A percentile compares a stretch with the other conserved stretches of the same genome.
Evolutionary conservation across 2,888 invertebrate genomes (phyloP).

Genomic region (Drosophila percnosoma): DNA sequence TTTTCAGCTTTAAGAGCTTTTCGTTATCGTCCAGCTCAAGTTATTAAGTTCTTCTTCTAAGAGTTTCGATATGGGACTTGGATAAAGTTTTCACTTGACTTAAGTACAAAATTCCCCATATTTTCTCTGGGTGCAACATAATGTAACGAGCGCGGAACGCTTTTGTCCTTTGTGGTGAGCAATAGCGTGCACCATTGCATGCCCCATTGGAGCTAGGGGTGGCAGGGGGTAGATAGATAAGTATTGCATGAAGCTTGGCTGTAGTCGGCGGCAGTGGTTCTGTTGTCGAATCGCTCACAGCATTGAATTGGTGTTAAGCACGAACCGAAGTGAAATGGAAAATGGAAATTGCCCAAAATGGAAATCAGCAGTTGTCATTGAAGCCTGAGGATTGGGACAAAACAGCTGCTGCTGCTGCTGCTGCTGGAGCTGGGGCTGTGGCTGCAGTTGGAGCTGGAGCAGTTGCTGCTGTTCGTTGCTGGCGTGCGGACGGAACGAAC

Average conservation of each 20-base stretch:
- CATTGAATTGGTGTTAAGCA: slow-evolving; percentile 82
- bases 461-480: slow-evolving; percentile 53
- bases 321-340: slow-evolving; percentile 67
- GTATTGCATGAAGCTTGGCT: slow-evolving; percentile 61
- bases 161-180: slow-evolving; percentile 77
- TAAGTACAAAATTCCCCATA: not conserved
- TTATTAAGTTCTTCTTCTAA: not conserved
- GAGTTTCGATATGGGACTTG: not conserved
- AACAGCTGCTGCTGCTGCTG: slow-evolving; percentile 8
- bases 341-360: slow-evolving; percentile 55
- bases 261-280: slow-evolving; percentile 20
- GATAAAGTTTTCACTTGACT: not conserved
- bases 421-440: not conserved
- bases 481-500: slow-evolving; percentile 48
- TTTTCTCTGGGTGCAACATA: slow-evolving; percentile 19
- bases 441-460: slow-evolving; percentile 16
- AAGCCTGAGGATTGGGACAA: slow-evolving; percentile 8
- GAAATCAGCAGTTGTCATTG: slow-evolving; percentile 77
- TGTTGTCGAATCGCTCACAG: slow-evolving; percentile 57
- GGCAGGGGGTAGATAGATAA: slow-evolving; percentile 49
- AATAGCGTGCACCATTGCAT: slow-evolving; percentile 62
- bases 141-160: slow-evolving; percentile 42
- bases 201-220: slow-evolving; percentile 12
- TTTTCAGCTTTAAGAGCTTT: not conserved
- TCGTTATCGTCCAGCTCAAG: not conserved